Evolutionary conservation across 92 coral and sea anemone species (phyloP), one percentile per base, ranked within the genome.

Genomic region (Montipora capitata): DNA sequence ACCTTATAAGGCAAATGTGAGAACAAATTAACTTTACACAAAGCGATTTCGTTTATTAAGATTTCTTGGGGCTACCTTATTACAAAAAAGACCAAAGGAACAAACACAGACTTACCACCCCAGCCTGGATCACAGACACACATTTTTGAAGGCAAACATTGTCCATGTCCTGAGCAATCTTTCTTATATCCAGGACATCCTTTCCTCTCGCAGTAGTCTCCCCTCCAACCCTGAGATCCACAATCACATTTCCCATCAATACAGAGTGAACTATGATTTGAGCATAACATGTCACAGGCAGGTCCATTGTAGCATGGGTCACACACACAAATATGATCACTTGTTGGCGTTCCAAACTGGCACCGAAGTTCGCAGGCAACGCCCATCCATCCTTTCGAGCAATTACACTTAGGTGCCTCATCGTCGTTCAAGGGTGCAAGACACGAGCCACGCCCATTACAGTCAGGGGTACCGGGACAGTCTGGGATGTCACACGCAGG

Each of bases 91-190:
- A 18, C 20, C 20, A 18, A 18, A 18, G 20, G 20, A 18, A 18
- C 20, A 18, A 54, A 7, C 3, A 7, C 18, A 41, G 42, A 15
- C 94, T 72, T 80, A 97, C 99, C 99, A 73, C 90, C 81, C 98
- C 98, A 95, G 7, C 98, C 99, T 35, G 96, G 52, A 82, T 95
- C 98, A 68, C 99, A 97, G 20, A 97, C 92, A 76, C 99, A 97
- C 8, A 82, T 85, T 63, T 88, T 93, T 40, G 97, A 76, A 27
- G 84, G 90, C 71, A 97, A 79, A 73, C 99, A 97, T 40, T 94
- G 96, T 3, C 99, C 99, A 78, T 97, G 99, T 43, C 98, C 98
- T 20, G 99, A 97, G 82, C 99, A 97, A 81, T 97, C 99, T 76
- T 85, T 90, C 61, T 93, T 84, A 74, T 92, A 87, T 10, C 99